phyloP scores from a whole-genome alignment of 2,888 invertebrate species.

The Matsumyia berberina region DNA sequence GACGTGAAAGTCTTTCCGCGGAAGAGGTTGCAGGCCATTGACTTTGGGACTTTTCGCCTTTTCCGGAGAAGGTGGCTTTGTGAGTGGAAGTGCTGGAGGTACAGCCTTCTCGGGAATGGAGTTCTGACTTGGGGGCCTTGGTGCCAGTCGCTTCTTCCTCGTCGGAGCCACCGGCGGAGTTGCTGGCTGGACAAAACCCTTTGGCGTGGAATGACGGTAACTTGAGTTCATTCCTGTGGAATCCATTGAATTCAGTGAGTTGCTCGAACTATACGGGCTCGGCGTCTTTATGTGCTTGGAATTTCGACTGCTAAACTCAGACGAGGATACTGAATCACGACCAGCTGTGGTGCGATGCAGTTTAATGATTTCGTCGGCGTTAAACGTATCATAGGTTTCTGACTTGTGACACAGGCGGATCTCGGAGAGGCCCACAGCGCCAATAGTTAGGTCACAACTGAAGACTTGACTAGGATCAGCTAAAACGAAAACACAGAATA shows the following conservation, averaged over 20 bases:
- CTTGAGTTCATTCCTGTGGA: constrained; percentile 83
- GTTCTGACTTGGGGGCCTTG: constrained; percentile 83
- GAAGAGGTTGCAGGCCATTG: constrained; percentile 59
- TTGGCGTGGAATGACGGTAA: constrained; percentile 79
- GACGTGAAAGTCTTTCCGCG: constrained; percentile 81
- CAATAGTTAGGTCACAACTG: constrained; percentile 83
- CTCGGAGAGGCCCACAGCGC: constrained; percentile 84
- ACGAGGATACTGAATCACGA: constrained; percentile 83
- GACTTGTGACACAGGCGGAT: constrained; percentile 83
- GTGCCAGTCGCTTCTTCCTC: constrained; percentile 83
- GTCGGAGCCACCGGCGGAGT: constrained; percentile 79
- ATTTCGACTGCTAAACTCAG: constrained; percentile 83
- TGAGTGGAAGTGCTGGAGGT: constrained; percentile 55
- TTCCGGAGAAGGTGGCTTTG: constrained; percentile 27
- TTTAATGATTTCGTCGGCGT: constrained; percentile 83
- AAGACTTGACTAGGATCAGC: constrained; percentile 84
- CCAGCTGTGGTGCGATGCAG: constrained; percentile 81
- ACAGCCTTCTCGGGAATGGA: constrained; percentile 81
- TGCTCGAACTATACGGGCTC: constrained; percentile 84
- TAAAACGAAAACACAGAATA: constrained; percentile 70
- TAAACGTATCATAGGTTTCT: constrained; percentile 83
- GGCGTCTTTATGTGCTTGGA: constrained; percentile 83
- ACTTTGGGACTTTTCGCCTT: constrained; percentile 23
- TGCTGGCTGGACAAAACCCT: constrained; percentile 67
- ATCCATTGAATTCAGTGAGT: constrained; percentile 84